A percentile compares a stretch with the other conserved stretches of the same genome.
Evolutionary conservation across 2,888 invertebrate genomes (phyloP).

Genomic region (Morinoia aosen): DNA sequence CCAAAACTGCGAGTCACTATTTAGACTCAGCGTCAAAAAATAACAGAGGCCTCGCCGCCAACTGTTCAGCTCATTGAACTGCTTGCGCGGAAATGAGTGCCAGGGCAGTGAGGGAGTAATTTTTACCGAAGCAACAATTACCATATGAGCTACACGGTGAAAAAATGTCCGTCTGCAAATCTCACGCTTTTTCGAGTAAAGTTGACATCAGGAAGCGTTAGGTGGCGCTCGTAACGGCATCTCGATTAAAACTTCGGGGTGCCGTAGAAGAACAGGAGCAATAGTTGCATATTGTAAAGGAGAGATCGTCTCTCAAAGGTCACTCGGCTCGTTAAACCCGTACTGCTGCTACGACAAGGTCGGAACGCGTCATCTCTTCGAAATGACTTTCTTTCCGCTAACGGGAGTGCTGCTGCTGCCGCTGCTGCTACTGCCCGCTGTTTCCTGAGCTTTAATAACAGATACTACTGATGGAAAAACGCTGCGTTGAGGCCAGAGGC

Average conservation of each 20-base stretch:
- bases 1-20: background rate
- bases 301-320: background rate
- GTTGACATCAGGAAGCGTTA: background rate
- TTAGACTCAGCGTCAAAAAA: background rate
- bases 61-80: background rate
- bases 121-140: background rate
- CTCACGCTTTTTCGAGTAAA: background rate
- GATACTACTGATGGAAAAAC: background rate
- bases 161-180: background rate
- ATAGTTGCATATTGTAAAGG: background rate
- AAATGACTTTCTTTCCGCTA: background rate
- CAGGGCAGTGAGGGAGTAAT: background rate
- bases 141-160: background rate
- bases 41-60: background rate
- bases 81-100: background rate
- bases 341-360: background rate
- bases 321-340: background rate
- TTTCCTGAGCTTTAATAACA: background rate
- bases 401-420: background rate
- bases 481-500: background rate
- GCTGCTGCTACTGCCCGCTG: background rate
- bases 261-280: background rate
- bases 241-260: background rate
- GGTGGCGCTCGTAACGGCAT: background rate
- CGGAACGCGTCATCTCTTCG: background rate